Conservation (phyloP, 2,113 vertebrate genomes). For the Haliaeetus leucogaster region DNA sequence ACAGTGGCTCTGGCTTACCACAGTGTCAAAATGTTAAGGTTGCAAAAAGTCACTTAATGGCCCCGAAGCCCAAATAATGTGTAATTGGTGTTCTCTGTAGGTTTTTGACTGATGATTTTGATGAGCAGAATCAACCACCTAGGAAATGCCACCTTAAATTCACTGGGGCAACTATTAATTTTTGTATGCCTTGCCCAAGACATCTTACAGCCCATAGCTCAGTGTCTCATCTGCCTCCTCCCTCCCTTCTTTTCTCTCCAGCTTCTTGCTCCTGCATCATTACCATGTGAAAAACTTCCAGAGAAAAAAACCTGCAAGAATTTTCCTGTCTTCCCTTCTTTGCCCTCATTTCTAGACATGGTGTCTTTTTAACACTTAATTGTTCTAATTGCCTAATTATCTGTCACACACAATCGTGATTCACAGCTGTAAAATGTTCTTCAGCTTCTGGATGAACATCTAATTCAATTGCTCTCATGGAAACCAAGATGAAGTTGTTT, state of each 20-base stretch:
- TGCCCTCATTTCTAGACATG: background rate
- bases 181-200: background rate
- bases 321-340: background rate
- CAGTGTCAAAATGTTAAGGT: background rate
- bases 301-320: background rate
- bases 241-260: background rate
- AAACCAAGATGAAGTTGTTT: background rate
- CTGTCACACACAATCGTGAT: background rate
- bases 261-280: background rate
- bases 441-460: background rate
- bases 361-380: background rate
- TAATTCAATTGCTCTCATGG: background rate
- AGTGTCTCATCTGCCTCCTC: rapidly evolving
- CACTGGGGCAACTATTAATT: background rate
- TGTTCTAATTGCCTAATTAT: background rate
- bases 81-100: background rate
- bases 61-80: background rate
- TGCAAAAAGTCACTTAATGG: background rate
- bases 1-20: background rate
- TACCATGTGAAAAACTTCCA: background rate
- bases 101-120: background rate
- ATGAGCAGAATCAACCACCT: background rate
- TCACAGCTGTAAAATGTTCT: background rate
- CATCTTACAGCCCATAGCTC: background rate
- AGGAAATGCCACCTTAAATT: background rate